Conservation (phyloP, 1,140 invertebrate genomes). For the Amphibalanus amphitrite region DNA sequence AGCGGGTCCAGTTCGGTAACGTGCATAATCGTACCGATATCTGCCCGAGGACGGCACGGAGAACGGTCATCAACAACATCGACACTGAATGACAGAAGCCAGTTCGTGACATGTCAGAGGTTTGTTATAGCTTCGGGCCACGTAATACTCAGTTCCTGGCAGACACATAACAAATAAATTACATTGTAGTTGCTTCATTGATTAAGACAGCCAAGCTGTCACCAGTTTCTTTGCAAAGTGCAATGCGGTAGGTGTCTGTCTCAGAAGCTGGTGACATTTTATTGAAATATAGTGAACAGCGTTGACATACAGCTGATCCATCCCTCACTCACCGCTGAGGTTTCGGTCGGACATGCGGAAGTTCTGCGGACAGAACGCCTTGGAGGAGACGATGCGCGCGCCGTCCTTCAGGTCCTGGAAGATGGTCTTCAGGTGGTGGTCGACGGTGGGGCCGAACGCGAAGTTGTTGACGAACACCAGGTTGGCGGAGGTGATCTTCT, state of each 20-base stretch:
- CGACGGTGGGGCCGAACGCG: slow-evolving; percentile 89
- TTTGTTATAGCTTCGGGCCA: slow-evolving; percentile 6
- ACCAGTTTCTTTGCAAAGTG: too few species aligned
- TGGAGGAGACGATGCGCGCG: slow-evolving; percentile 93
- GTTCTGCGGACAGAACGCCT: slow-evolving; percentile 93
- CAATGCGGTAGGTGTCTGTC: too few species aligned
- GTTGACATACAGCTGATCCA: too few species aligned
- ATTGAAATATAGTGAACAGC: too few species aligned
- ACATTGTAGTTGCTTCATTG: too few species aligned
- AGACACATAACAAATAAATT: too few species aligned
- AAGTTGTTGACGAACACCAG: slow-evolving; percentile 99
- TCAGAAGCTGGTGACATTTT: too few species aligned
- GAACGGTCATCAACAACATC: too few species aligned
- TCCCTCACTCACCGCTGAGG: slow-evolving; percentile 41
- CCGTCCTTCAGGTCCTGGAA: slow-evolving; percentile 92
- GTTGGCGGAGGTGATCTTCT: slow-evolving; percentile 76
- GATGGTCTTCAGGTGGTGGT: slow-evolving; percentile 87
- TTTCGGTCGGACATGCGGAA: slow-evolving; percentile 90
- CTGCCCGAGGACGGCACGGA: slow-evolving; percentile 33
- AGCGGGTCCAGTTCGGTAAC: slow-evolving; percentile 88
- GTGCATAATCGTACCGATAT: slow-evolving; percentile 97
- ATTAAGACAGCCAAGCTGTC: too few species aligned
- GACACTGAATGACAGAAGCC: too few species aligned
- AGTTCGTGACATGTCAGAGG: too few species aligned
- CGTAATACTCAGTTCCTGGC: slow-evolving; percentile 4